Percentiles rank a stretch among this genome's conserved stretches.
phyloP scores from a whole-genome alignment of 2,888 invertebrate genomes.

The Cheilosia urbana region DNA sequence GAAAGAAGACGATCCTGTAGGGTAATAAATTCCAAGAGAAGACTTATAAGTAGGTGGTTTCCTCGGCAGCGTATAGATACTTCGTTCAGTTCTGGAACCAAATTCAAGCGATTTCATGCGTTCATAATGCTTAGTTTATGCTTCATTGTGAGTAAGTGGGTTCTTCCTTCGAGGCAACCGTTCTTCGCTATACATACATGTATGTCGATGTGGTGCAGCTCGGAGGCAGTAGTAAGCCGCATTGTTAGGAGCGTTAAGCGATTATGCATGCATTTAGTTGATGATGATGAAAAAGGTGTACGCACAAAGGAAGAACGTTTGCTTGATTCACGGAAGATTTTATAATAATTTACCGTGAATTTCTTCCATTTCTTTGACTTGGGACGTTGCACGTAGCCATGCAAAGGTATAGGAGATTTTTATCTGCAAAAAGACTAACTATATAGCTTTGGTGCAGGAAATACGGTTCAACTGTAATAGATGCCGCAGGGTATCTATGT shows the following conservation, averaged over 20 bases:
- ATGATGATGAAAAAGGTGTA: conserved; percentile 59
- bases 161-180: conserved; percentile 49
- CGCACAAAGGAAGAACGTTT: conserved; percentile 48
- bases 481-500: too few relatives aligned
- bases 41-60: conserved; percentile 46
- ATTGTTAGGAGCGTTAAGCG: conserved; percentile 62
- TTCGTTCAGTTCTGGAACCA: conserved; percentile 29
- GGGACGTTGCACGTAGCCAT: background rate
- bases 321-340: conserved; percentile 57
- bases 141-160: conserved; percentile 61
- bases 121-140: conserved; percentile 65
- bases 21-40: conserved; percentile 52
- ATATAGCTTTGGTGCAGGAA: background rate
- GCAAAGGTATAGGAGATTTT: conserved; percentile 8
- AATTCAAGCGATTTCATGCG: conserved; percentile 63
- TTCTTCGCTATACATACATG: conserved; percentile 30
- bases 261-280: conserved; percentile 71
- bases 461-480: too few relatives aligned
- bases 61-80: conserved; percentile 2
- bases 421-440: background rate
- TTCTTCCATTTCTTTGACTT: conserved; percentile 48
- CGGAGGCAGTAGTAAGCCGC: conserved; percentile 41
- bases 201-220: conserved; percentile 11
- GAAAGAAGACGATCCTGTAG: conserved; percentile 52
- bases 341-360: conserved; percentile 44